These are phyloP conservation scores for Hemibagrus wyckioides DNA, from an alignment of 2,113 vertebrate genomes.

Conservation along the genomic window DNA sequence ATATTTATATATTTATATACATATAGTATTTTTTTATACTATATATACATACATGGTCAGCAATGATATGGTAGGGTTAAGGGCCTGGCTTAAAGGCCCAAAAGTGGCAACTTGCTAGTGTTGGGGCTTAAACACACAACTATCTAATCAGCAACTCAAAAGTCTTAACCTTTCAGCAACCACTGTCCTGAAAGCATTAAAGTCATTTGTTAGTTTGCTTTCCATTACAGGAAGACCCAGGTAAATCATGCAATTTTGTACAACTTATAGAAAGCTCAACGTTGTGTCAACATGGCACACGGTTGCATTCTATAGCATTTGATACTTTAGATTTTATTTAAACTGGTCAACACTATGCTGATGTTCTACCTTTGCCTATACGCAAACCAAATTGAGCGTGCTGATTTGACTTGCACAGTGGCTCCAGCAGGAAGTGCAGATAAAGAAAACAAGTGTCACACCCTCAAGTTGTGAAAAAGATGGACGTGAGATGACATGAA, in stretches of 20 bases:
- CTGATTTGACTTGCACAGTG: constrained; percentile 8
- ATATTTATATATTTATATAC: background rate
- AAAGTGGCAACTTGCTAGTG: background rate
- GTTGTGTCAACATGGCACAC: background rate
- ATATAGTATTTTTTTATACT: no score
- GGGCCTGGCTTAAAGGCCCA: background rate
- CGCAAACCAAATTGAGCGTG: background rate
- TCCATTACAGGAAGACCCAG: constrained; percentile 22
- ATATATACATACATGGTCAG: no score
- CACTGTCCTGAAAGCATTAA: background rate
- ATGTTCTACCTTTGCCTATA: background rate
- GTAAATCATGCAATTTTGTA: constrained; percentile 10
- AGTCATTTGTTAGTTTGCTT: constrained; percentile 55
- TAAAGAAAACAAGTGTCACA: background rate
- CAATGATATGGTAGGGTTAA: background rate
- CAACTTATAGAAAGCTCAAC: background rate
- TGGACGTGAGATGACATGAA: background rate
- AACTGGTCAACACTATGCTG: background rate
- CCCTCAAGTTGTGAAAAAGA: background rate
- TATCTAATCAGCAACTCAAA: background rate
- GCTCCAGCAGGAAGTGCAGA: background rate
- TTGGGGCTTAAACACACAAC: background rate
- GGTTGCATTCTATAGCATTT: background rate
- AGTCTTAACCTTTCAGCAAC: background rate
- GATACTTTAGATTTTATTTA: background rate